Evolutionary conservation across 2,113 vertebrate genomes (phyloP), one percentile per base, ranked within the genome.

Genomic region (Nibea albiflora): DNA sequence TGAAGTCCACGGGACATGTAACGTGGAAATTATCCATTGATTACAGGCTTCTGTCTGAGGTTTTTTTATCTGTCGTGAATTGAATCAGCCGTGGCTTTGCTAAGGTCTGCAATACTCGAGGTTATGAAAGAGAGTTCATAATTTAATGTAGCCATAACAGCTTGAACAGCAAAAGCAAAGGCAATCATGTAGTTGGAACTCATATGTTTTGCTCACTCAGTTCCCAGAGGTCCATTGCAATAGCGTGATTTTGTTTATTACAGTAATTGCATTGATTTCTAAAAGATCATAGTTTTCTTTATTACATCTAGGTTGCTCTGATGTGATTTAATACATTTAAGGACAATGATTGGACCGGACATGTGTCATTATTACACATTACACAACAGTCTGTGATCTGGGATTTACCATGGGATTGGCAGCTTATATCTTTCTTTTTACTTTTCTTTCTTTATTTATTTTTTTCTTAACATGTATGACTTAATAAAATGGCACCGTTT

Each of bases 11-110:
- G 87, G 79, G 85, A 91, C 81, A 85, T 85, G 91, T 73, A 89
- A 83, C 31, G 11, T 87, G 84, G 89, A 93, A 92, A 92, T 90
- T 85, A 93, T 84, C 92, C 91, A 91, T 93, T 93, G 91, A 93
- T 93, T 91, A 86, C 61, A 58, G 84, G 75, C 63, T 70, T 57
- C 53, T 84, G 74, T 87, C 71, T 53, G 42, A 65, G 65, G n/a
- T 80, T 91, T 91, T 90, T 91, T 90, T 90, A 80, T 89, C 76
- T 79, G 88, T 67, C 15, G 69, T 58, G 78, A 93, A 92, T 92
- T 87, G 72, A 93, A 93, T 93, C 78, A 92, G 65, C 54, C 14
- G 11, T 47, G 77, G 69, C 83, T 88, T 84, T 79, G 82, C 84
- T 81, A 83, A 82, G 89, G 83, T 87, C 76, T 58, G 78, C 88